Base-by-base conservation (phyloP, 2,113 vertebrate genomes). In the Platysteira castanea region DNA sequence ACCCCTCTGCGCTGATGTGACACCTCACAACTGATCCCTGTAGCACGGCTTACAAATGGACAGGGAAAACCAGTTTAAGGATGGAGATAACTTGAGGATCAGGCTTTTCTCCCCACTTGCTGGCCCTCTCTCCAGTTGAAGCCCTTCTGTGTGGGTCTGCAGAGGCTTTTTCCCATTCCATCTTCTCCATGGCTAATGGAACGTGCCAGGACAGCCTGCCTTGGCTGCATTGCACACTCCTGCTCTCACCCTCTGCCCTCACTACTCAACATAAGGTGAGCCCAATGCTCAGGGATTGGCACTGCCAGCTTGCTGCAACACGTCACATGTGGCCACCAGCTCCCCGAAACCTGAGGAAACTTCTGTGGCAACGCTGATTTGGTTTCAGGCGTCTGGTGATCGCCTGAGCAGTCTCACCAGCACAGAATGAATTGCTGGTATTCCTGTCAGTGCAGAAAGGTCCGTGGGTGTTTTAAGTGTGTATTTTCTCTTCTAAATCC, bases 401-500 rank as follows among this genome's bases (percentile, higher is more conserved):
- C 8, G 61, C 89, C 89, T 28, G 90, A 79, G 84, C 91, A 7
- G 74, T 35, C 53, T 76, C 7, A 12, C 82, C 75, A 67, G 87
- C 81, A 8, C 54, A 50, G 59, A 79, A 83, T 20, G 91, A 90
- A 63, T 70, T 90, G 84, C 69, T 91, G 78, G 75, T 95, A 14
- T 85, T 93, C 78, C 71, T 47, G 39, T 83, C 44, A 26, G 23
- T 70, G 89, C 94, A 79, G 30, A 95, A 94, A 83, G 75, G 89
- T 95, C 90, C 0, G 15, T 88, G 95, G 87, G 82, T 73, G 79
- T 91, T 91, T 91, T 59, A 44, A 95, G 59, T 7, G 35, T 59
- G 79, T 80, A 20, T 93, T 94, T 94, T 90, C 84, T 49, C 81
- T 87, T 82, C 87, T 88, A 97, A 96, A 95, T 96, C 93, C 87